phyloP scores from a whole-genome alignment of 1,140 invertebrate species.

The Geopemphigus sp. region DNA sequence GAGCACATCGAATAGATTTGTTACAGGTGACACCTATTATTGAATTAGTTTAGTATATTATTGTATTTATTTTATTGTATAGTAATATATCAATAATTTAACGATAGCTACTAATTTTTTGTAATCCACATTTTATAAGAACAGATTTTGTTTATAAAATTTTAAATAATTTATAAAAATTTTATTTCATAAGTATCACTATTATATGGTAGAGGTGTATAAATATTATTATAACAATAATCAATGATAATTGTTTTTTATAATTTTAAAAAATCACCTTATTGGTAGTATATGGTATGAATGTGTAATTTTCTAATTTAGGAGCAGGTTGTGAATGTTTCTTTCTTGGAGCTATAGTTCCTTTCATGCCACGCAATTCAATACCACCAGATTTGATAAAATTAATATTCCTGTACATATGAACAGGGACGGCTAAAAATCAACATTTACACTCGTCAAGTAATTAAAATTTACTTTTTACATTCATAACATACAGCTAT shows the following conservation, averaged over 20 bases:
- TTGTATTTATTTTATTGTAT: neutral
- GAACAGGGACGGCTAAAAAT: conserved; percentile 62
- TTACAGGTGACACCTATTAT: conserved; percentile 29
- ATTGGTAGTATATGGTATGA: conserved; percentile 75
- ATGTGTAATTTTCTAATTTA: conserved; percentile 77
- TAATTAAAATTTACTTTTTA: no score
- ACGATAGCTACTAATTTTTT: no score
- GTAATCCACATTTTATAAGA: neutral
- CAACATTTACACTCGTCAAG: no score
- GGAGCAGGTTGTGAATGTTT: conserved; percentile 72
- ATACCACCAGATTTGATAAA: conserved; percentile 81
- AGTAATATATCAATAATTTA: no score
- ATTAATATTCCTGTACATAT: conserved; percentile 72
- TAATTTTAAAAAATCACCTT: conserved; percentile 56
- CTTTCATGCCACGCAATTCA: conserved; percentile 86
- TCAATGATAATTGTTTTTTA: no score
- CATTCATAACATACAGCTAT: conserved; percentile 53
- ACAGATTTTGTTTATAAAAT: no score
- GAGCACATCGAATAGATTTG: conserved; percentile 60
- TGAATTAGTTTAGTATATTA: neutral
- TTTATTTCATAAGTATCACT: no score
- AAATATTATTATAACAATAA: no score
- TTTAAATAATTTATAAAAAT: no score
- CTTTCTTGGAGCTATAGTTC: conserved; percentile 80
- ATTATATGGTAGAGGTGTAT: no score